phyloP scores from a whole-genome alignment of 2,113 vertebrate species.

The Oenanthe oenanthe region DNA sequence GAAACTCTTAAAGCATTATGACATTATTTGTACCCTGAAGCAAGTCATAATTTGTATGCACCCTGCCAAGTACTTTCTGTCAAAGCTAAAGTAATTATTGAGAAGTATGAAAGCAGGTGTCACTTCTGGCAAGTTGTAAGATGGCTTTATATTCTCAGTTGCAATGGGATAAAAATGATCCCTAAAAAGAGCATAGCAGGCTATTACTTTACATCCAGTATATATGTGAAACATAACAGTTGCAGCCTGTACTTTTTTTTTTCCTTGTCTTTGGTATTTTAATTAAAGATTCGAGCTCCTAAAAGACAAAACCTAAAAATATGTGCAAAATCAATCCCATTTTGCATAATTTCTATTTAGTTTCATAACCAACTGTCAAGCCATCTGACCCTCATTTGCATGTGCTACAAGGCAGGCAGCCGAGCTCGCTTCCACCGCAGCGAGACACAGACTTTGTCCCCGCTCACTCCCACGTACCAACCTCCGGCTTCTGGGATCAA shows the following conservation, averaged over 20 bases:
- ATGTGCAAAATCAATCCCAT: conserved; percentile 43
- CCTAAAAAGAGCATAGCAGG: conserved; percentile 66
- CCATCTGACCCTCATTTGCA: conserved; percentile 53
- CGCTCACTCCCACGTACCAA: background rate
- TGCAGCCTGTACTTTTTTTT: background rate
- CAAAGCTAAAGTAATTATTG: conserved; percentile 73
- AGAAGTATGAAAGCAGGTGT: conserved; percentile 74
- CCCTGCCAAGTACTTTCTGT: conserved; percentile 61
- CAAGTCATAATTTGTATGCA: conserved; percentile 50
- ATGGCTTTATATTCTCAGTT: conserved; percentile 60
- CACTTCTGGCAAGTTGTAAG: conserved; percentile 63
- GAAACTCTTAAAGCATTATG: conserved; percentile 52
- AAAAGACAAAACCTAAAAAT: conserved; percentile 64
- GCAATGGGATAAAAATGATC: conserved; percentile 60
- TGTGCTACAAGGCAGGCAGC: conserved; percentile 2
- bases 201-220: conserved; percentile 34
- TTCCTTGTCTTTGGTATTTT: conserved; percentile 22
- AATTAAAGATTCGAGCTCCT: conserved; percentile 60
- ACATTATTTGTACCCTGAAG: conserved; percentile 62
- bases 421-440: background rate
- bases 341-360: conserved; percentile 57
- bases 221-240: conserved; percentile 45
- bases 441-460: background rate
- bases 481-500: background rate
- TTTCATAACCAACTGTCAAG: conserved; percentile 50